Evolutionary conservation across 2,888 invertebrate species (phyloP).

Genomic region (Archaeoteleia sp.): DNA sequence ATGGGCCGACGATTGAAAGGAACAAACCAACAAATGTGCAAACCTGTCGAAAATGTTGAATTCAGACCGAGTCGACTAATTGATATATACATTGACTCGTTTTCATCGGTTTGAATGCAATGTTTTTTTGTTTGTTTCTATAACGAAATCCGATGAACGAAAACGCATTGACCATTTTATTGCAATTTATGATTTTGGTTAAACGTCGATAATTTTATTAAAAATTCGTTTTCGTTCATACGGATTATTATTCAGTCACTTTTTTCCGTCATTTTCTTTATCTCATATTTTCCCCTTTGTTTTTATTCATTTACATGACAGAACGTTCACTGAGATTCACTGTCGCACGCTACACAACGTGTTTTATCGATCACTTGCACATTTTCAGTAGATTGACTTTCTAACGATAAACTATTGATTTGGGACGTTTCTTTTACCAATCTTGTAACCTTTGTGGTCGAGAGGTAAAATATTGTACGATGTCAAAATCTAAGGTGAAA

Average conservation of each 20-base stretch:
- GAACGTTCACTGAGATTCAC: conserved; percentile 23
- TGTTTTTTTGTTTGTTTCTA: too few species aligned
- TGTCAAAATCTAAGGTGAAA: conserved; percentile 1
- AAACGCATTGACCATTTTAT: neutral
- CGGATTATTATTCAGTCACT: too few species aligned
- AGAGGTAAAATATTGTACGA: too few species aligned
- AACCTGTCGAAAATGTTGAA: conserved; percentile 9
- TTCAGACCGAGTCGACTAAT: conserved; percentile 28
- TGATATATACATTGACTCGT: neutral
- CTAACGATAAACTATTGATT: conserved; percentile 13
- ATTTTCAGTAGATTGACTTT: conserved; percentile 18
- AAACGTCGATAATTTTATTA: too few species aligned
- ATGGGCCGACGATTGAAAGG: conserved; percentile 53
- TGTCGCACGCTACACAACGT: conserved; percentile 40
- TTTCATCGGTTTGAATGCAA: conserved; percentile 3
- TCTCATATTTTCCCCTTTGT: neutral
- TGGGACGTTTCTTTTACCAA: conserved; percentile 9
- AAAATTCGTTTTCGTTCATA: too few species aligned
- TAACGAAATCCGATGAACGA: neutral
- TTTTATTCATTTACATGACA: neutral
- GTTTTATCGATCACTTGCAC: conserved; percentile 43
- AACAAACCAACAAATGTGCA: conserved; percentile 1
- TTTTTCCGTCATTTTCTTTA: neutral
- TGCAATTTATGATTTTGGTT: too few species aligned
- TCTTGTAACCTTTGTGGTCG: too few species aligned